A percentile compares a stretch with the other conserved stretches of the same genome.
Conservation (phyloP, 2,113 vertebrate genomes). For the Nansenia antarctica region DNA sequence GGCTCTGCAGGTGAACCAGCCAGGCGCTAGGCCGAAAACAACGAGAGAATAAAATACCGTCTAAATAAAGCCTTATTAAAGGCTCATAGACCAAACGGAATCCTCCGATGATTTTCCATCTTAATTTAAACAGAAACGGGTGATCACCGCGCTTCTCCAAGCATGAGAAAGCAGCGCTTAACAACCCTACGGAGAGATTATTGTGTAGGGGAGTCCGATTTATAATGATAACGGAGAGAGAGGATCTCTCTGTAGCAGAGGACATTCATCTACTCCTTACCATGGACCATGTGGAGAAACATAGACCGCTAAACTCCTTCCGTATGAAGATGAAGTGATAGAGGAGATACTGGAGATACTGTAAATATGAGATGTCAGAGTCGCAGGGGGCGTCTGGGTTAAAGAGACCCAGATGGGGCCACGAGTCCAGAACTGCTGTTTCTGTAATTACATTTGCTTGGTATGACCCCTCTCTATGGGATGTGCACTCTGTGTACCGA, state of each 20-base stretch:
- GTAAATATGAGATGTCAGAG: constrained; percentile 19
- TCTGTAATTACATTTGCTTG: constrained; percentile 55
- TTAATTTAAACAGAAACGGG: not conserved
- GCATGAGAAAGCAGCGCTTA: not conserved
- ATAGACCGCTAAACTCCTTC: not conserved
- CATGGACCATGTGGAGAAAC: constrained; percentile 13
- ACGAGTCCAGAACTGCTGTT: constrained; percentile 54
- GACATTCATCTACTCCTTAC: constrained; percentile 20
- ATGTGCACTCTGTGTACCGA: too few relatives aligned
- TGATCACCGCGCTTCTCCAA: not conserved
- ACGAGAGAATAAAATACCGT: not conserved
- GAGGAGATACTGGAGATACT: constrained; percentile 34
- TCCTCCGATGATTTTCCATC: not conserved
- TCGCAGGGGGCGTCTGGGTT: constrained; percentile 68
- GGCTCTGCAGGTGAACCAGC: not conserved
- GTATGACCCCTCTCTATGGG: too few relatives aligned
- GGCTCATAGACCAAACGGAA: not conserved
- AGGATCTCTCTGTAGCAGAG: constrained; percentile 15
- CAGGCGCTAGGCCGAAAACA: not conserved
- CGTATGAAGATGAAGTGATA: not conserved
- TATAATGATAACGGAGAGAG: not conserved
- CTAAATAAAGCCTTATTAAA: not conserved
- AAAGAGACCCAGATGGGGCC: constrained; percentile 63
- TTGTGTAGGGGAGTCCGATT: not conserved
- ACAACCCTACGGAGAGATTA: not conserved